Conservation (phyloP, 92 coral and sea anemone genomes). For the Actinernus sp. region DNA sequence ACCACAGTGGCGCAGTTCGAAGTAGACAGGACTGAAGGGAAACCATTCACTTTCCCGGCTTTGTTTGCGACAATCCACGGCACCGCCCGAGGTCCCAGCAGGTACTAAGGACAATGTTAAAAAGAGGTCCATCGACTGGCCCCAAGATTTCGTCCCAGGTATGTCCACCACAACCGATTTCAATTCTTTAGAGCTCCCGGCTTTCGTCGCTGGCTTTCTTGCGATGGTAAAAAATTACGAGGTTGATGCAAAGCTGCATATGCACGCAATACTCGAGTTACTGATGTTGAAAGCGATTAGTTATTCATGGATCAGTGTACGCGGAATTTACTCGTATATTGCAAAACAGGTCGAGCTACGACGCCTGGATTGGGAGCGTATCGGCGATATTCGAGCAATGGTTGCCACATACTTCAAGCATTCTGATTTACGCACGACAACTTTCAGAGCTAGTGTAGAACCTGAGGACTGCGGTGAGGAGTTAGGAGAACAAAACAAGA, state of each 20-base stretch:
- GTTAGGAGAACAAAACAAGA: background rate
- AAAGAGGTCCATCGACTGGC: constrained; percentile 27
- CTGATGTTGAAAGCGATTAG: constrained; percentile 12
- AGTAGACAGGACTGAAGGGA: too few species aligned
- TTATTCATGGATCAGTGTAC: constrained; percentile 22
- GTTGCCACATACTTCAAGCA: constrained; percentile 15
- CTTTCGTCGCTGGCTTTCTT: constrained; percentile 23
- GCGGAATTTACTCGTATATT: constrained; percentile 15
- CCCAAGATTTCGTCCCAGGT: constrained; percentile 38
- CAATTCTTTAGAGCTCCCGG: constrained; percentile 22
- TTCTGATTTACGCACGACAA: constrained; percentile 22
- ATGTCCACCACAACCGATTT: constrained; percentile 11
- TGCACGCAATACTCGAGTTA: constrained; percentile 14
- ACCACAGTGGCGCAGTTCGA: too few species aligned
- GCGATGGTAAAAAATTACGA: constrained; percentile 15
- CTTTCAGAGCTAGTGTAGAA: background rate
- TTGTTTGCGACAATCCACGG: too few species aligned
- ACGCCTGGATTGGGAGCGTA: constrained; percentile 17
- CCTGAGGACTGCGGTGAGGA: background rate
- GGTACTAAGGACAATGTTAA: background rate
- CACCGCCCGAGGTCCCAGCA: constrained; percentile 4
- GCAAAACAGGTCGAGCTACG: constrained; percentile 27
- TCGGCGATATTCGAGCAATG: constrained; percentile 11
- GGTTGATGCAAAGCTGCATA: constrained; percentile 3
- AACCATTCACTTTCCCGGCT: too few species aligned